Percentiles rank a stretch among this genome's conserved stretches.
Conservation (phyloP, 2,113 vertebrate genomes). For the Crotophaga sulcirostris region DNA sequence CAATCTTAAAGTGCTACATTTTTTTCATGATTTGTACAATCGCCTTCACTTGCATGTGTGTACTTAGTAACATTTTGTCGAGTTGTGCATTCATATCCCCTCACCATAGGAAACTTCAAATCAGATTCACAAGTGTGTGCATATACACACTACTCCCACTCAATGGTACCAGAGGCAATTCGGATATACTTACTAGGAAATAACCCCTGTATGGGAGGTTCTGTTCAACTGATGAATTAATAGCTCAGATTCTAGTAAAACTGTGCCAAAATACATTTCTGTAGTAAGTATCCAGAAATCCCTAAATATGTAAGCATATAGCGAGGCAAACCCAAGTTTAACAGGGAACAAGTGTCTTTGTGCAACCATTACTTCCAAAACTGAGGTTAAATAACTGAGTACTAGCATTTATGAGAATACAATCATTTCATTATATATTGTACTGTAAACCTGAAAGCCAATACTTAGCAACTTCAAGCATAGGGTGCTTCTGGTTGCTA, state of each 20-base stretch:
- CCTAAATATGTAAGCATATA: not conserved
- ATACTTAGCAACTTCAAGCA: not conserved
- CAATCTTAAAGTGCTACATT: conserved; percentile 5
- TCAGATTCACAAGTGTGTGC: not conserved
- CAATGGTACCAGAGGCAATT: not conserved
- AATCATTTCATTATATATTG: not conserved
- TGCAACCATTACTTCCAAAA: not conserved
- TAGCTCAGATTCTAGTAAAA: not conserved
- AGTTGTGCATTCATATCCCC: not conserved
- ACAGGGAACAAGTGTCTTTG: not conserved
- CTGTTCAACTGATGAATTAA: not conserved
- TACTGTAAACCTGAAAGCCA: not conserved
- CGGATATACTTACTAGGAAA: not conserved
- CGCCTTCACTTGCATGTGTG: not conserved
- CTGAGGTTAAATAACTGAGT: not conserved
- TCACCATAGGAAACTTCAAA: not conserved
- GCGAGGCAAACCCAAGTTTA: not conserved
- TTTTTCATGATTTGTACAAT: not conserved
- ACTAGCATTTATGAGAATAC: not conserved
- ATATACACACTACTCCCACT: not conserved
- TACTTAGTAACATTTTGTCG: not conserved
- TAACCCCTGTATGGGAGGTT: not conserved
- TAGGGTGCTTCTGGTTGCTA: not conserved
- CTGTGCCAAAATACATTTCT: not conserved
- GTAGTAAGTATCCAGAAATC: not conserved